Conservation (phyloP, 2,113 vertebrate species). For the Hydrochoerus hydrochaeris region DNA sequence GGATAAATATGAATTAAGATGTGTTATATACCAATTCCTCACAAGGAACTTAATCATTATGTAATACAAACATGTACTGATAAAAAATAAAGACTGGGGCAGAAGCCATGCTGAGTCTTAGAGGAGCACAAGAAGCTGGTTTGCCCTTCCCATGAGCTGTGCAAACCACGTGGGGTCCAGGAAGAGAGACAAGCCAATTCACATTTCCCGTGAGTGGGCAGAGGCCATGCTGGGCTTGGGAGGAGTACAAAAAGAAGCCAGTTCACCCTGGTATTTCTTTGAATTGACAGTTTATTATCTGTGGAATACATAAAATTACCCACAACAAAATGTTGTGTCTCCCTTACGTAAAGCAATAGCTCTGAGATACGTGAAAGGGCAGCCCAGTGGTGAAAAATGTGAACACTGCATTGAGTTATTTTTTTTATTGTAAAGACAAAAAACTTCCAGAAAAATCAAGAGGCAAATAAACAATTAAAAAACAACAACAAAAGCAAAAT, state of each 20-base stretch:
- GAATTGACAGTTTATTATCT: slow-evolving; percentile 58
- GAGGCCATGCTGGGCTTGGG: no score
- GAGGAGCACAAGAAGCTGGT: no score
- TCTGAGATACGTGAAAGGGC: slow-evolving; percentile 10
- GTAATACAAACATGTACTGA: background rate
- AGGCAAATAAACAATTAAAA: no score
- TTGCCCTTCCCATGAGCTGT: no score
- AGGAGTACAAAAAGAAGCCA: no score
- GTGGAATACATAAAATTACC: slow-evolving; percentile 5
- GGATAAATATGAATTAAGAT: background rate
- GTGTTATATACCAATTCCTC: background rate
- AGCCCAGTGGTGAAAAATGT: background rate
- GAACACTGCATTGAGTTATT: slow-evolving; percentile 31
- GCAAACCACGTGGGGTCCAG: no score
- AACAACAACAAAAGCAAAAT: no score
- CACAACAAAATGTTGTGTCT: slow-evolving; percentile 20
- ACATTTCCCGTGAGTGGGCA: no score
- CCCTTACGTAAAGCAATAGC: slow-evolving; percentile 15
- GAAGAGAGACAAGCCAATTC: no score
- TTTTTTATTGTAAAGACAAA: no score
- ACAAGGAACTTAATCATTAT: background rate
- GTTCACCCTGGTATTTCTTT: slow-evolving; percentile 36
- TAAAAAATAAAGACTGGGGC: background rate
- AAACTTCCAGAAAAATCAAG: no score
- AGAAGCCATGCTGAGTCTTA: no score